phyloP scores from a whole-genome alignment of 2,888 invertebrate species.

The Stegana nigrithorax region DNA sequence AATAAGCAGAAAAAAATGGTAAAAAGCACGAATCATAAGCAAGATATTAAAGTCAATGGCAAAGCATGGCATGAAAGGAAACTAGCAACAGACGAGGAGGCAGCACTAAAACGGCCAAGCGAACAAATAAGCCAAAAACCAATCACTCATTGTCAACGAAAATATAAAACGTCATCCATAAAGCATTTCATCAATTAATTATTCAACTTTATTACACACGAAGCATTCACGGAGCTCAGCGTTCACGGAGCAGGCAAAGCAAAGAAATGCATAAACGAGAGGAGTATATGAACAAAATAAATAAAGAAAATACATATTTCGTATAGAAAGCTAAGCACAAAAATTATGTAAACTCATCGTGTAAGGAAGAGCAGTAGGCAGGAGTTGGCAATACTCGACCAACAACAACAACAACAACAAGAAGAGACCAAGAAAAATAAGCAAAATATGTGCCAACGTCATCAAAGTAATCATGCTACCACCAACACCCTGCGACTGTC shows the following conservation, averaged over 20 bases:
- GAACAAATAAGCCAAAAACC: constrained; percentile 28
- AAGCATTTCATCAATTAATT: constrained; percentile 65
- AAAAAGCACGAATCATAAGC: neutral
- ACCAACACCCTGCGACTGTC: neutral
- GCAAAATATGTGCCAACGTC: constrained; percentile 55
- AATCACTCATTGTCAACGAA: constrained; percentile 64
- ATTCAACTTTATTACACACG: constrained; percentile 43
- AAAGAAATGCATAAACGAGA: neutral
- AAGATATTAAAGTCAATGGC: neutral
- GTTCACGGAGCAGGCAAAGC: neutral
- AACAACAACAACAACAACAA: neutral
- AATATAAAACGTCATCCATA: constrained; percentile 43
- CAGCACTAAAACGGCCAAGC: no score
- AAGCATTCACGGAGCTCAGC: neutral
- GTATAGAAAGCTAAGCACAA: constrained; percentile 5
- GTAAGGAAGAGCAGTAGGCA: neutral
- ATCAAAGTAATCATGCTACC: constrained; percentile 56
- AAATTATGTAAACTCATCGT: constrained; percentile 26
- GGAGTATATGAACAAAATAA: constrained; percentile 8
- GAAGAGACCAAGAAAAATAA: neutral
- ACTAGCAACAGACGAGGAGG: no score
- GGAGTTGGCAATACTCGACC: no score
- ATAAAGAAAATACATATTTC: neutral
- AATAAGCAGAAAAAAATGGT: neutral
- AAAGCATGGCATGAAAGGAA: neutral